These are phyloP conservation scores for Lagocephalus sceleratus DNA, from an alignment of 2,797 vertebrate species.

Conservation along the genomic window DNA sequence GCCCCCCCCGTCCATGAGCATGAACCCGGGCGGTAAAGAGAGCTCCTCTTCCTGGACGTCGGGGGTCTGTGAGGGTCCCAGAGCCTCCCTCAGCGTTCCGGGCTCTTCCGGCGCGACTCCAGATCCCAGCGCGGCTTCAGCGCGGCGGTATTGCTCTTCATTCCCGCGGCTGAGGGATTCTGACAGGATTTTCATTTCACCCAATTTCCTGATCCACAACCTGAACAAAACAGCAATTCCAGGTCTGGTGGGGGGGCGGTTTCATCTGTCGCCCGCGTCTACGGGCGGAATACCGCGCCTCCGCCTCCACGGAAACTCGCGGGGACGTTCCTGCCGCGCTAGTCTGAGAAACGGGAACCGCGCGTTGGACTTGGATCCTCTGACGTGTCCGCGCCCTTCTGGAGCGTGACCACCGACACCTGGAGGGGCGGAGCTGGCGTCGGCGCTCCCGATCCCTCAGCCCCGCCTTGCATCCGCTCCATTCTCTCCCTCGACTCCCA, in stretches of 20 bases:
- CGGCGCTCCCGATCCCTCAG: slow-evolving; percentile 31
- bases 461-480: slow-evolving; percentile 32
- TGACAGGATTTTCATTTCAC: slow-evolving; percentile 17
- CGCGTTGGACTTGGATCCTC: slow-evolving; percentile 12
- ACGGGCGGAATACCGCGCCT: background rate
- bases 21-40: background rate
- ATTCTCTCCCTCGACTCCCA: slow-evolving; percentile 13
- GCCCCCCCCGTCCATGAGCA: too few relatives aligned
- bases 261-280: slow-evolving; percentile 3
- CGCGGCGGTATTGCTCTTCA: slow-evolving; percentile 6
- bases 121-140: slow-evolving; percentile 8
- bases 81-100: slow-evolving; percentile 36
- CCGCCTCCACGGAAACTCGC: too few relatives aligned
- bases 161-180: slow-evolving; percentile 7
- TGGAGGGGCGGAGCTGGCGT: slow-evolving; percentile 15
- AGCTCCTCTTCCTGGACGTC: background rate
- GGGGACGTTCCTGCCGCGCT: background rate
- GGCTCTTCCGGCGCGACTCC: slow-evolving; percentile 35
- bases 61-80: slow-evolving; percentile 9
- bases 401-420: slow-evolving; percentile 15
- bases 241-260: background rate
- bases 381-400: slow-evolving; percentile 6
- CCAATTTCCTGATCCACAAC: slow-evolving; percentile 12
- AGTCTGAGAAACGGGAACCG: too few relatives aligned
- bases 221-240: slow-evolving; percentile 8